These are phyloP conservation scores for Lamprotornis superbus DNA, from an alignment of 2,113 vertebrate genomes.

Conservation along the genomic window DNA sequence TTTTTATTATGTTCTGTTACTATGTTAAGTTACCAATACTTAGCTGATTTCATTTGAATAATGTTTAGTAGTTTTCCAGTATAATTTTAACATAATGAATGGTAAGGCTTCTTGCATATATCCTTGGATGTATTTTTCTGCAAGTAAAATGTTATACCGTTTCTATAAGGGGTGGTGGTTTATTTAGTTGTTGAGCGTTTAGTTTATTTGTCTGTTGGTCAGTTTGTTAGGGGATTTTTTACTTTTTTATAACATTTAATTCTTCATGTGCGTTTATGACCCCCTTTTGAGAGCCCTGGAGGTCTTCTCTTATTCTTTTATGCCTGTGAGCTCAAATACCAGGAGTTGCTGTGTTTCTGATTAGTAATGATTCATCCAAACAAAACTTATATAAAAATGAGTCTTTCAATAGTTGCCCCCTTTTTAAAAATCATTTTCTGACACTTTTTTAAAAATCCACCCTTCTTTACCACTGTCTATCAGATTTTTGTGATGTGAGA, in stretches of 20 bases:
- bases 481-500: background rate
- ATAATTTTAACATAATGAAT: background rate
- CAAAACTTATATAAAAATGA: background rate
- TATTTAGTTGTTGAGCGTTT: background rate
- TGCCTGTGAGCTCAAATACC: background rate
- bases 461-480: background rate
- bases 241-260: background rate
- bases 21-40: background rate
- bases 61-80: background rate
- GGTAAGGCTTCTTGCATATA: background rate
- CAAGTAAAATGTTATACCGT: background rate
- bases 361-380: background rate
- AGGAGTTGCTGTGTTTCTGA: background rate
- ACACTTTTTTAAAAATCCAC: background rate
- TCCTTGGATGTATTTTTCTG: background rate
- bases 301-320: background rate
- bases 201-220: background rate
- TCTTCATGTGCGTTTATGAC: background rate
- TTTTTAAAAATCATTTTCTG: background rate
- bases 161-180: background rate
- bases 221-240: accelerated
- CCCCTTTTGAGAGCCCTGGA: background rate
- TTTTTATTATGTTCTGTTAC: background rate
- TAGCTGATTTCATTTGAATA: background rate
- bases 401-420: background rate